Evolutionary conservation across 2,888 invertebrate species (phyloP), one percentile per base, ranked within the genome.

Genomic region (Drosophila flavopinicola): DNA sequence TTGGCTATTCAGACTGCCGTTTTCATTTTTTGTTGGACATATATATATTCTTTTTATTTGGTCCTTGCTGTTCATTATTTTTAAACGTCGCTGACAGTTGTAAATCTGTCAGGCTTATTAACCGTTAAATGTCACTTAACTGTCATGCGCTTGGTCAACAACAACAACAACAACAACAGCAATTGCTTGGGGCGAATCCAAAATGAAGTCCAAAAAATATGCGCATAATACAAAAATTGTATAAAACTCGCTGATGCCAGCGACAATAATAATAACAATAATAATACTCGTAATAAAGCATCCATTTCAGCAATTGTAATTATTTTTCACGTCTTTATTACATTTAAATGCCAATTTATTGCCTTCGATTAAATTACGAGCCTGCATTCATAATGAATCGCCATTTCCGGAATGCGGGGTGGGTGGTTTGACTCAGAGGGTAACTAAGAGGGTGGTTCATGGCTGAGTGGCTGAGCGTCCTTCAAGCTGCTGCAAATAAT

Each of bases 121-220:
- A 87, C 83, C 87, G 83, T 83, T 83, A 87, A 87, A 87, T 85
- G 83, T 85, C 83, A 87, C 83, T 83, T 87, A 82, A 78, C 82
- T 83, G 83, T 85, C 83, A 87, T 74, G 66, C 69, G 75, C 47
- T 59, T 65, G 80, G 80, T 44, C 74, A 64, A 52, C 75, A 66
- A 33, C 67, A 56, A 23, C 63, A 60, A 25, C 45, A 45, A 6
- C 61, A 57, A 29, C 51, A 45, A 42, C 42, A 60, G 11, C 54
- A 44, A 47, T 10, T 30, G 73, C 25, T 48, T 24, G 67, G 72
- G 33, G n/a, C 7, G 11, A 25, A 47, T 7, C 29, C 57, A 57
- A 78, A 82, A 78, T 68, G 48, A 61, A 63, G 65, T 70, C 74
- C 58, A 58, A 83, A 66, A 83, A 85, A 76, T 79, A 79, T 80